A percentile compares a stretch with the other conserved stretches of the same genome.
Evolutionary conservation across 2,113 vertebrate species (phyloP).

Genomic region (Polyodon spathula): DNA sequence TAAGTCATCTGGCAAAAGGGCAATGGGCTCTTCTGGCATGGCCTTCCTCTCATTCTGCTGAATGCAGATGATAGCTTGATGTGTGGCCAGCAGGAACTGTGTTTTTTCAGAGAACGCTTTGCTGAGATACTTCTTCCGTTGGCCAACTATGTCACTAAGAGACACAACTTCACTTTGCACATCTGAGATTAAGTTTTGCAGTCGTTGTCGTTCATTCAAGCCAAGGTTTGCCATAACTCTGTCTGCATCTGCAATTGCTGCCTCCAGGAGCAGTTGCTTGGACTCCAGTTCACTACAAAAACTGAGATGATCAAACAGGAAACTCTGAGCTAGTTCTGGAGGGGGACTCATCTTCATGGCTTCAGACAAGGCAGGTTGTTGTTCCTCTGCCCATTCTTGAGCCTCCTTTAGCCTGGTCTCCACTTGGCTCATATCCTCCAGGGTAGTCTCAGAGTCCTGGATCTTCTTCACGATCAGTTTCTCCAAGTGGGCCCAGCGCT

Average conservation of each 20-base stretch:
- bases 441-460: slow-evolving; percentile 67
- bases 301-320: slow-evolving; percentile 80
- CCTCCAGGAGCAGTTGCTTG: slow-evolving; percentile 73
- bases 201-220: slow-evolving; percentile 77
- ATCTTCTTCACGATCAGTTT: slow-evolving; percentile 80
- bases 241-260: slow-evolving; percentile 71
- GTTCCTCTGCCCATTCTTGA: slow-evolving; percentile 82
- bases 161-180: slow-evolving; percentile 69
- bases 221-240: slow-evolving; percentile 73
- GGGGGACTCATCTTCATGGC: slow-evolving; percentile 79
- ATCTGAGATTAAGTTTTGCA: slow-evolving; percentile 72
- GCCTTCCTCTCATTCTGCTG: slow-evolving; percentile 82
- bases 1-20: slow-evolving; percentile 79
- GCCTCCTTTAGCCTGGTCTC: slow-evolving; percentile 73
- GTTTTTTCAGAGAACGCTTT: slow-evolving; percentile 86
- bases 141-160: slow-evolving; percentile 67
- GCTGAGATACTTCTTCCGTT: slow-evolving; percentile 80
- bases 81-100: slow-evolving; percentile 81
- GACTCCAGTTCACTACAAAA: slow-evolving; percentile 86
- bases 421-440: slow-evolving; percentile 73
- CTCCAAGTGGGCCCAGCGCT: slow-evolving; percentile 84
- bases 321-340: slow-evolving; percentile 77
- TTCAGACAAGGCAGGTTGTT: slow-evolving; percentile 67
- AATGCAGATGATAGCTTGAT: slow-evolving; percentile 76
- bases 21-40: slow-evolving; percentile 73